A percentile compares a stretch with the other conserved stretches of the same genome.
These are phyloP conservation scores for Manacus vitellinus DNA, from an alignment of 2,113 vertebrate species.

Conservation along the genomic window DNA sequence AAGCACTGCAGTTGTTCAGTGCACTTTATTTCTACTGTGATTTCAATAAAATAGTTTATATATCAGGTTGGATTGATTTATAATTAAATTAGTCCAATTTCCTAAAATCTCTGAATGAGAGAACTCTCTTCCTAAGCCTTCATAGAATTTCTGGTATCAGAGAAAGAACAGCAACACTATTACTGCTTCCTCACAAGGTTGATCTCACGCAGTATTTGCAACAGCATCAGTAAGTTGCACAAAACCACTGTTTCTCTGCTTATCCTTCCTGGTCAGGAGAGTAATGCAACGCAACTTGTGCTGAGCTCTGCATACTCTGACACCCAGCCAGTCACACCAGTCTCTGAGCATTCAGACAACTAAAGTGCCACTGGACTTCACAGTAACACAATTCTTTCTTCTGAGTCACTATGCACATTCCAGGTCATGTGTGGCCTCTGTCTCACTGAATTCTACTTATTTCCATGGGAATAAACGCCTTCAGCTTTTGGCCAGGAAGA, in stretches of 20 bases:
- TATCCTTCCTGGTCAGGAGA: not conserved
- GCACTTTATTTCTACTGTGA: not conserved
- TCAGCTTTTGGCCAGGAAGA: not conserved
- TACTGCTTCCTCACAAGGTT: not conserved
- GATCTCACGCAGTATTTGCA: not conserved
- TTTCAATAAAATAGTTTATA: not conserved
- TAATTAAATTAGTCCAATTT: constrained; percentile 5
- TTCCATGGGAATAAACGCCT: not conserved
- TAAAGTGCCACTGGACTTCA: not conserved
- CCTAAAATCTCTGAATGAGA: not conserved
- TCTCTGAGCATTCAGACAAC: not conserved
- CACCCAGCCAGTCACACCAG: not conserved
- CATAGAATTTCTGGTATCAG: not conserved
- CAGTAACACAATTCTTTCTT: not conserved
- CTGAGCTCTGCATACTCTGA: not conserved
- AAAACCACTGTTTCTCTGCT: not conserved
- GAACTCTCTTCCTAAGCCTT: constrained; percentile 15
- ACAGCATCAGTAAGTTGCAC: not conserved
- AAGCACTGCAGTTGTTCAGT: not conserved
- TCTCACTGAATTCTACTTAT: not conserved
- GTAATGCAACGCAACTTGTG: not conserved
- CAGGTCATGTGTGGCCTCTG: not conserved
- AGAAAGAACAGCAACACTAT: not conserved
- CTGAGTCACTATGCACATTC: not conserved
- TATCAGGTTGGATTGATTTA: constrained; percentile 3